These are phyloP conservation scores for Orussus abietinus DNA, from an alignment of 1,140 invertebrate genomes.

Conservation along the genomic window DNA sequence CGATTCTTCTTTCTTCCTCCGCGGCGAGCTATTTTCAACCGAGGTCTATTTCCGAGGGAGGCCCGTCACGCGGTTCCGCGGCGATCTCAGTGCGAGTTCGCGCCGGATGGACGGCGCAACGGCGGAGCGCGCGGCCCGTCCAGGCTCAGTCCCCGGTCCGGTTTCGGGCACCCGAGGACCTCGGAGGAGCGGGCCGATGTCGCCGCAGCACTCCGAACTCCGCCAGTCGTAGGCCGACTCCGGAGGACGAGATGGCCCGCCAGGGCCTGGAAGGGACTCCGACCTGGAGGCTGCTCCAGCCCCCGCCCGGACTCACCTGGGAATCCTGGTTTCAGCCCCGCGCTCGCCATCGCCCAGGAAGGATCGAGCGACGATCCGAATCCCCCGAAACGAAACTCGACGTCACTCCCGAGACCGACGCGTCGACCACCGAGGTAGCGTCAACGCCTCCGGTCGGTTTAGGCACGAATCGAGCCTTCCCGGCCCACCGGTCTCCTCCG, in stretches of 20 bases:
- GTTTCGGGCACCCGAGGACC: constrained; percentile 16
- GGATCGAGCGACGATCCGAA: no score
- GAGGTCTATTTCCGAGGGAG: constrained; percentile 49
- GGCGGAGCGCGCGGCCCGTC: constrained; percentile 8
- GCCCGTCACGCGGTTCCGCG: constrained; percentile 43
- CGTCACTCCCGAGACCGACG: constrained; percentile 41
- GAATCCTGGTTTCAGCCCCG: constrained; percentile 34
- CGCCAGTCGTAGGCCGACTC: constrained; percentile 14
- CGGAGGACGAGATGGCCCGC: constrained; percentile 12
- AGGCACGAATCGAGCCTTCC: constrained; percentile 6
- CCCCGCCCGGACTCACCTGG: constrained; percentile 15
- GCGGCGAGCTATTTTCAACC: constrained; percentile 47
- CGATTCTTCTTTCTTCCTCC: constrained; percentile 38
- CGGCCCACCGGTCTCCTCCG: constrained; percentile 10
- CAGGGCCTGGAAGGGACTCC: constrained; percentile 8
- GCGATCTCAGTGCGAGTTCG: constrained; percentile 41
- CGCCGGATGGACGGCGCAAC: constrained; percentile 41
- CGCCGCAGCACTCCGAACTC: no score
- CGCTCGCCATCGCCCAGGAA: constrained; percentile 20
- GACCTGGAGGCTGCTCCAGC: constrained; percentile 2
- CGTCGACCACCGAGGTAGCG: constrained; percentile 39
- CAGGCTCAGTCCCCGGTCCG: constrained; percentile 5
- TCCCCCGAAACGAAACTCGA: constrained; percentile 28
- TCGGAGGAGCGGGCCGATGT: no score
- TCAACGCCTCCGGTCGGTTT: constrained; percentile 10